Evolutionary conservation across 2,888 invertebrate species (phyloP).

Genomic region (Drosophila peninsularis): DNA sequence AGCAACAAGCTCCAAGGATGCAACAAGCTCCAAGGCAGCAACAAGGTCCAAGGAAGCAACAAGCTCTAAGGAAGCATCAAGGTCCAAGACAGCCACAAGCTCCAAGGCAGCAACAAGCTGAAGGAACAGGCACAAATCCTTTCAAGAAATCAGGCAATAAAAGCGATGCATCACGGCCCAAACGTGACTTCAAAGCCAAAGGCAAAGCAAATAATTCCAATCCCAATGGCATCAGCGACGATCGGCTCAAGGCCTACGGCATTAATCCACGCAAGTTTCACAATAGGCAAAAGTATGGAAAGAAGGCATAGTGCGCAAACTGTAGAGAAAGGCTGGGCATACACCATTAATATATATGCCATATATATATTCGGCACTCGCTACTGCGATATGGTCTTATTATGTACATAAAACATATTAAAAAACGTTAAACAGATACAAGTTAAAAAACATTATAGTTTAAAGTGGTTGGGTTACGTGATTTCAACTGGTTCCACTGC

Average conservation of each 20-base stretch:
- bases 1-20: neutral
- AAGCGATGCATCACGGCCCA: slow-evolving; percentile 27
- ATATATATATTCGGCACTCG: slow-evolving; percentile 20
- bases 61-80: slow-evolving; percentile 41
- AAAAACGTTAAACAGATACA: slow-evolving; percentile 44
- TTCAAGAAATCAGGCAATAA: slow-evolving; percentile 48
- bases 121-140: slow-evolving; percentile 42
- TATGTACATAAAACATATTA: slow-evolving; percentile 47
- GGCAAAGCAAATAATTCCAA: slow-evolving; percentile 38
- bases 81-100: slow-evolving; percentile 44
- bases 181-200: slow-evolving; percentile 55
- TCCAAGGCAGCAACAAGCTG: slow-evolving; percentile 53
- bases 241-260: slow-evolving; percentile 95
- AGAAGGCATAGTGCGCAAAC: slow-evolving; percentile 48
- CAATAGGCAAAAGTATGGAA: slow-evolving; percentile 81
- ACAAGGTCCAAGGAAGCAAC: slow-evolving; percentile 45
- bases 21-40: neutral
- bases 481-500: slow-evolving; percentile 20
- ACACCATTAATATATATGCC: neutral
- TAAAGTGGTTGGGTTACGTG: slow-evolving; percentile 24
- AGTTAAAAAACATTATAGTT: slow-evolving; percentile 25
- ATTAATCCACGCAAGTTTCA: slow-evolving; percentile 93
- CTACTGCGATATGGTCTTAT: slow-evolving; percentile 22
- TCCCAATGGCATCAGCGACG: slow-evolving; percentile 87
- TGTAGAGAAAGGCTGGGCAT: neutral